A percentile compares a stretch with the other conserved stretches of the same genome.
Evolutionary conservation across 2,888 invertebrate species (phyloP).

Genomic region (Lingula anatina): DNA sequence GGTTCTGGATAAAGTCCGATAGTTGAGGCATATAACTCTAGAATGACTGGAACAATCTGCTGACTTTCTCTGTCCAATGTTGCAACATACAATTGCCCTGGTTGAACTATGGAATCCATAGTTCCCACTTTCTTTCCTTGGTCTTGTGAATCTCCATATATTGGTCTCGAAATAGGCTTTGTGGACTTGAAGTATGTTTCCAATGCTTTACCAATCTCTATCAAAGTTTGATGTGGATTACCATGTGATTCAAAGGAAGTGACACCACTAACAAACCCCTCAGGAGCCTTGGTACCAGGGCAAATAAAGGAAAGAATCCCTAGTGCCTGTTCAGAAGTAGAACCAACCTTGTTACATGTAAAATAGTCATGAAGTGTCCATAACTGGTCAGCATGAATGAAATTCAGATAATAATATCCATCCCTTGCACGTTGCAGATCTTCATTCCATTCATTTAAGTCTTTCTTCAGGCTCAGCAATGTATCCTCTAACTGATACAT

Average conservation of each 20-base stretch:
- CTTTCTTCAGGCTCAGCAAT: neutral
- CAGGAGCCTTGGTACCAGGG: slow-evolving; percentile 4
- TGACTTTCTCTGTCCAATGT: slow-evolving; percentile 17
- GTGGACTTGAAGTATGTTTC: slow-evolving; percentile 2
- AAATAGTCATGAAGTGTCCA: slow-evolving; percentile 13
- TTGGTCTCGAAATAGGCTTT: slow-evolving; percentile 7
- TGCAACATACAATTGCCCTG: slow-evolving; percentile 13
- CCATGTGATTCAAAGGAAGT: neutral
- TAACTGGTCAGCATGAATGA: slow-evolving; percentile 16
- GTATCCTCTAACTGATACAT: neutral
- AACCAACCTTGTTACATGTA: slow-evolving; percentile 1
- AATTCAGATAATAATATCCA: slow-evolving; percentile 15
- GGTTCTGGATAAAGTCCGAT: slow-evolving; percentile 17
- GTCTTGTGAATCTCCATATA: slow-evolving; percentile 10
- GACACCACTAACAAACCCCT: neutral
- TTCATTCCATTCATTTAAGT: slow-evolving; percentile 1
- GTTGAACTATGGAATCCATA: slow-evolving; percentile 12
- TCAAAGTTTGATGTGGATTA: neutral
- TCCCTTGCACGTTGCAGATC: slow-evolving; percentile 8
- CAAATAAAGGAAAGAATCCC: slow-evolving; percentile 15
- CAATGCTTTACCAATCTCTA: neutral
- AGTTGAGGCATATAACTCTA: slow-evolving; percentile 18
- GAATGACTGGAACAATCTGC: slow-evolving; percentile 15
- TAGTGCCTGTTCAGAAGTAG: neutral
- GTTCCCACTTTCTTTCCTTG: too few species aligned